These are phyloP conservation scores for Macroteleia sp. DNA, from an alignment of 2,888 invertebrate genomes.

Conservation along the genomic window DNA sequence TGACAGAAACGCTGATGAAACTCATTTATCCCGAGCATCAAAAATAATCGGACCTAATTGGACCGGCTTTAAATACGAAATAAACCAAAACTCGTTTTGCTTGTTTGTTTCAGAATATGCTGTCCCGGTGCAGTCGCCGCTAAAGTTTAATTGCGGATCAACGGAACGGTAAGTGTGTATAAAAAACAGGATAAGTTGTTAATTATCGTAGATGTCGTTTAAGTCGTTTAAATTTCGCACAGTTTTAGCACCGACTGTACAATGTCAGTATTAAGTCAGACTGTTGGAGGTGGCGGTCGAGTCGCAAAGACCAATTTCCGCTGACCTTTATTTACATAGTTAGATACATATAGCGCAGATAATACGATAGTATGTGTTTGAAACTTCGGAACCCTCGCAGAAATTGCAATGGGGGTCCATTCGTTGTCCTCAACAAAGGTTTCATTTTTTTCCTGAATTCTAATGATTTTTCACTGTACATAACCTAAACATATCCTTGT, in stretches of 20 bases:
- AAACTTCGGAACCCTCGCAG: constrained; percentile 35
- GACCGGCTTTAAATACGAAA: background rate
- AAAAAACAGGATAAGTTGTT: constrained; percentile 8
- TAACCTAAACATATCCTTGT: no score
- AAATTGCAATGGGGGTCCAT: constrained; percentile 37
- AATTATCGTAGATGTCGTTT: constrained; percentile 33
- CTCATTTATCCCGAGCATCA: constrained; percentile 27
- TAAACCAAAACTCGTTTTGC: no score
- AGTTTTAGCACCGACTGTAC: constrained; percentile 63
- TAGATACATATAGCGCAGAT: constrained; percentile 78
- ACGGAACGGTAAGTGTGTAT: constrained; percentile 41
- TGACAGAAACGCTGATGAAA: constrained; percentile 45
- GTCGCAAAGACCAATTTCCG: constrained; percentile 83
- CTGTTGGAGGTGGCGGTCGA: constrained; percentile 66
- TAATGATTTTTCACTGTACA: no score
- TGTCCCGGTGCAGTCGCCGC: constrained; percentile 24
- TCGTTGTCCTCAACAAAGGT: no score
- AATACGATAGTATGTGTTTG: constrained; percentile 69
- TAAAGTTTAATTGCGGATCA: constrained; percentile 45
- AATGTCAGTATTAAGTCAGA: constrained; percentile 62
- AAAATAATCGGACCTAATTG: constrained; percentile 30
- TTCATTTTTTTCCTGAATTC: no score
- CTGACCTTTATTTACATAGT: constrained; percentile 81
- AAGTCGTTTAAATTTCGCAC: constrained; percentile 47
- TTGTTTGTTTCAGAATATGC: constrained; percentile 51